These are phyloP conservation scores for Kradibia gibbosae DNA, from an alignment of 1,140 invertebrate genomes.

Conservation along the genomic window DNA sequence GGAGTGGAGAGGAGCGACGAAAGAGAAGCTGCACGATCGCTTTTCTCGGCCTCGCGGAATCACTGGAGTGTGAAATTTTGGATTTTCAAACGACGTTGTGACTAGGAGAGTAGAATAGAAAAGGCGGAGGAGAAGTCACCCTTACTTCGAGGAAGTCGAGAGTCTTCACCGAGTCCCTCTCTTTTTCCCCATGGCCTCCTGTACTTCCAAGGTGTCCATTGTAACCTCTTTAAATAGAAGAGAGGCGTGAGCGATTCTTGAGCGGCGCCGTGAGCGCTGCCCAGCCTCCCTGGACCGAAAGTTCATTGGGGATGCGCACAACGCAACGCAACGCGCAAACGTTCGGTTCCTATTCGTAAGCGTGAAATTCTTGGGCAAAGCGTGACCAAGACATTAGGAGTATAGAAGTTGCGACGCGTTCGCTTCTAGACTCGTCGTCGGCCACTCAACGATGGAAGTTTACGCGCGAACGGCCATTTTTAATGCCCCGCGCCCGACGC, in stretches of 20 bases:
- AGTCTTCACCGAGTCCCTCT: neutral
- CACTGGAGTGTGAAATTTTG: constrained; percentile 50
- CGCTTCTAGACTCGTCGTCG: too few species aligned
- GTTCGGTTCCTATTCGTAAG: neutral
- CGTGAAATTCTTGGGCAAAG: constrained; percentile 53
- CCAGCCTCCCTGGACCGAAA: too few species aligned
- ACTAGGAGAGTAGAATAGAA: constrained; percentile 49
- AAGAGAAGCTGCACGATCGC: too few species aligned
- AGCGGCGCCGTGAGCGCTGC: too few species aligned
- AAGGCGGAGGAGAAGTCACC: constrained; percentile 7
- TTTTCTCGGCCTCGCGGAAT: neutral
- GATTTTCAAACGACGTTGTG: constrained; percentile 44
- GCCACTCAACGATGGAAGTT: constrained; percentile 15
- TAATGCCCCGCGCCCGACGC: constrained; percentile 1
- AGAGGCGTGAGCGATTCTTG: neutral
- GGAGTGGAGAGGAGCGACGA: too few species aligned
- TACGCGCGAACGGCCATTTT: neutral
- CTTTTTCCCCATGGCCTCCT: neutral
- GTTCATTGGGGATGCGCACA: too few species aligned
- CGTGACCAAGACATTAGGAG: constrained; percentile 57
- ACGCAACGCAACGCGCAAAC: too few species aligned
- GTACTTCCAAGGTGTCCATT: neutral
- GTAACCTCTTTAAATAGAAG: constrained; percentile 3
- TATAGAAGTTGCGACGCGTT: constrained; percentile 38
- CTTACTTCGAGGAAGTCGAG: neutral